phyloP scores from a whole-genome alignment of 2,797 vertebrate species.

The Pachyuromys duprasi region DNA sequence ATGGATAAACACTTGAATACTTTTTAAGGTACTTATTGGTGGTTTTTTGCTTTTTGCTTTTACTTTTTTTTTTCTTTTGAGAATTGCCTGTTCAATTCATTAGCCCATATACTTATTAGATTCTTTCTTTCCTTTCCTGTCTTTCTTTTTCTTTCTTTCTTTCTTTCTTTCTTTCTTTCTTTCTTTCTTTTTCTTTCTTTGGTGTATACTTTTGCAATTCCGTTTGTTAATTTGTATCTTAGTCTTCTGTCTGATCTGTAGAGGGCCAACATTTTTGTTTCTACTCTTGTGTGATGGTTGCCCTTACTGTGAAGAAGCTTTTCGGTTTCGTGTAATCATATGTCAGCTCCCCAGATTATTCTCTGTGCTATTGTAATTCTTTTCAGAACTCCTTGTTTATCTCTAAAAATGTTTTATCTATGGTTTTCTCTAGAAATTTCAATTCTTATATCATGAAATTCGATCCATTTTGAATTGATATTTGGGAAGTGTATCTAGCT shows the following conservation, averaged over 20 bases:
- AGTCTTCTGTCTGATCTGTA: background rate
- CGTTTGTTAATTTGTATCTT: background rate
- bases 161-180: too few relatives aligned
- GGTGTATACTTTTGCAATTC: too few relatives aligned
- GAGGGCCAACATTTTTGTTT: background rate
- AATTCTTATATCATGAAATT: background rate
- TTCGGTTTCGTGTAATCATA: background rate
- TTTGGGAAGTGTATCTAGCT: background rate
- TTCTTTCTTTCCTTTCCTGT: too few relatives aligned
- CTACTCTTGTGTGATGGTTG: background rate
- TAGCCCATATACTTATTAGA: too few relatives aligned
- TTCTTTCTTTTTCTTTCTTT: too few relatives aligned
- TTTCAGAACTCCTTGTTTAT: background rate
- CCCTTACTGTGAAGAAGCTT: background rate
- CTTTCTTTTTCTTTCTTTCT: too few relatives aligned
- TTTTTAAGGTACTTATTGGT: too few relatives aligned
- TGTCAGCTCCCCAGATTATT: background rate
- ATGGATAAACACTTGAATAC: too few relatives aligned
- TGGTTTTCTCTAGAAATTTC: background rate
- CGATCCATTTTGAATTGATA: background rate
- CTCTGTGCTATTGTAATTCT: background rate
- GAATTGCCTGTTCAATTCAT: too few relatives aligned
- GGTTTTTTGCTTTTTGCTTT: too few relatives aligned
- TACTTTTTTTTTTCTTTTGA: too few relatives aligned
- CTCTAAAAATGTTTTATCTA: background rate